These are phyloP conservation scores for Synanthedon tipuliformis DNA, from an alignment of 2,888 invertebrate genomes.

Conservation along the genomic window DNA sequence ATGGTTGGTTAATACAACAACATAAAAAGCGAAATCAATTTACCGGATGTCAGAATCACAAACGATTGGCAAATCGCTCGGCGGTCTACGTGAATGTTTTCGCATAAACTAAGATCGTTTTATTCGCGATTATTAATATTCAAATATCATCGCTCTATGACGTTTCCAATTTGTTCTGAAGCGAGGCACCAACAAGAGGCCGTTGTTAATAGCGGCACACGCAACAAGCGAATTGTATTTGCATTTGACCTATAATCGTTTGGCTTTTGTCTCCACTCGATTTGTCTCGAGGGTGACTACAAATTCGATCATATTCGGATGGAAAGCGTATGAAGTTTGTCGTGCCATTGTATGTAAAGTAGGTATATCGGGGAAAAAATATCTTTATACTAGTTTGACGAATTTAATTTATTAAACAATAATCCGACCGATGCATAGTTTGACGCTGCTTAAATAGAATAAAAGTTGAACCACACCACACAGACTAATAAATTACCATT, in stretches of 20 bases:
- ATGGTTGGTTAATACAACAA: neutral
- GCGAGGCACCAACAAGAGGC: slow-evolving; percentile 37
- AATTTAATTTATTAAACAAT: too few species aligned
- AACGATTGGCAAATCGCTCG: slow-evolving; percentile 34
- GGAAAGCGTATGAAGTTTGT: slow-evolving; percentile 2
- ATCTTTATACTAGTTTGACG: too few species aligned
- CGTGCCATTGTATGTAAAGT: neutral
- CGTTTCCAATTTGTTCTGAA: slow-evolving; percentile 51
- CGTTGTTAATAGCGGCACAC: slow-evolving; percentile 38
- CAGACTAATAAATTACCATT: too few species aligned
- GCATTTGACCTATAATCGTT: slow-evolving; percentile 56
- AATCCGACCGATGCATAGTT: too few species aligned
- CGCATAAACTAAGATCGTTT: slow-evolving; percentile 35
- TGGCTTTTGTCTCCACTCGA: slow-evolving; percentile 24
- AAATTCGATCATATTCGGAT: slow-evolving; percentile 13
- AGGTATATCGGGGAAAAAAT: neutral
- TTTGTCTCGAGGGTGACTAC: slow-evolving; percentile 5
- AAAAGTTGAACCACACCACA: too few species aligned
- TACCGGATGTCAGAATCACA: slow-evolving; percentile 26
- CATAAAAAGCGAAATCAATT: slow-evolving; percentile 26
- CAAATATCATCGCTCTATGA: slow-evolving; percentile 45
- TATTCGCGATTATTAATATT: slow-evolving; percentile 55
- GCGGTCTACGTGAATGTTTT: slow-evolving; percentile 28
- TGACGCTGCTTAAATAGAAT: too few species aligned
- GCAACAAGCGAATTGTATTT: slow-evolving; percentile 57